Evolutionary conservation across 2,113 vertebrate species (phyloP).

Genomic region (Leucosticte australis): DNA sequence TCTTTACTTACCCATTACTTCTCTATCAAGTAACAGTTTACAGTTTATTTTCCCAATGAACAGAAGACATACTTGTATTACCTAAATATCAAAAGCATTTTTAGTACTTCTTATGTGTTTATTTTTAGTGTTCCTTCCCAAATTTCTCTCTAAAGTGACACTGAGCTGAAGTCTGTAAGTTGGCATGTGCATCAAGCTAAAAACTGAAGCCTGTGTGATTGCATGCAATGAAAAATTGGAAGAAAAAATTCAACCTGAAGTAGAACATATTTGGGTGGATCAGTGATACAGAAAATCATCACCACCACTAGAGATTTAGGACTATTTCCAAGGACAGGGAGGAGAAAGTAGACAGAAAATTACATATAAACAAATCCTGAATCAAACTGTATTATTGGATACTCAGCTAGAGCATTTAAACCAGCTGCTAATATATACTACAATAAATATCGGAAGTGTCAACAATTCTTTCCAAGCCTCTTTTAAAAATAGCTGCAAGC

Average conservation of each 20-base stretch:
- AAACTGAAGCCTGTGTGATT: neutral
- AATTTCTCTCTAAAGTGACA: neutral
- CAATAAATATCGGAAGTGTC: neutral
- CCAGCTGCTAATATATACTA: neutral
- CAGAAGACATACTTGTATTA: neutral
- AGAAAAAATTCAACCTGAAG: neutral
- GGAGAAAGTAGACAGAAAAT: neutral
- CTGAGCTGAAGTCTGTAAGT: neutral
- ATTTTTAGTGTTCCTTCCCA: neutral
- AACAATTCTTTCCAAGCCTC: neutral
- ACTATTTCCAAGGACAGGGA: neutral
- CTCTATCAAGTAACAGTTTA: neutral
- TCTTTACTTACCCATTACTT: neutral
- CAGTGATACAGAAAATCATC: neutral
- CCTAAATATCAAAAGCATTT: neutral
- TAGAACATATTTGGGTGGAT: neutral
- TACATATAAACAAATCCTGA: neutral
- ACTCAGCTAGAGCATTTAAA: neutral
- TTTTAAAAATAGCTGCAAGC: neutral
- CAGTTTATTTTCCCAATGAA: neutral
- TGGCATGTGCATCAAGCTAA: neutral
- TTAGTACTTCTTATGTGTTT: neutral
- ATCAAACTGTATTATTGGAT: neutral
- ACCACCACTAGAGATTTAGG: neutral
- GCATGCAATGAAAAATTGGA: neutral